These are phyloP conservation scores for Eledona agricola DNA, from an alignment of 2,888 invertebrate species.

Conservation along the genomic window DNA sequence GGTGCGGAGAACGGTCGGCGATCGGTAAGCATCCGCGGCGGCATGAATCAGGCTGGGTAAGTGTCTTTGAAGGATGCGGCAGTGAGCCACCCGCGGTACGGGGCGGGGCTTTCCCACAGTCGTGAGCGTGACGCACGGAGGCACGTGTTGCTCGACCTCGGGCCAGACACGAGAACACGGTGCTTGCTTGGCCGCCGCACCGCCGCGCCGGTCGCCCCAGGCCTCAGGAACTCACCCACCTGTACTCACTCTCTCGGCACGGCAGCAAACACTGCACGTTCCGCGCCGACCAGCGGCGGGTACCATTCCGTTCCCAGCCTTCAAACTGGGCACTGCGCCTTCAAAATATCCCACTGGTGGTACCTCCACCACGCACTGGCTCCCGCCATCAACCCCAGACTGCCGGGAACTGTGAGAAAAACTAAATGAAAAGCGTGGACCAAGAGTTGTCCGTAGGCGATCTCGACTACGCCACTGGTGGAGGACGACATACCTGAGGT, in stretches of 20 bases:
- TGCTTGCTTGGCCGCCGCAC: slow-evolving; percentile 39
- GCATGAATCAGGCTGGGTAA: slow-evolving; percentile 36
- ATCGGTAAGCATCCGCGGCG: slow-evolving; percentile 31
- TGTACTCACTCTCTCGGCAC: slow-evolving; percentile 28
- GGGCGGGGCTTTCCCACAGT: slow-evolving; percentile 61
- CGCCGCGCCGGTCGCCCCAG: slow-evolving; percentile 38
- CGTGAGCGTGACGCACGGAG: slow-evolving; percentile 60
- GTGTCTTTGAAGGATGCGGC: slow-evolving; percentile 44
- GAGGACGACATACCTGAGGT: slow-evolving; percentile 36
- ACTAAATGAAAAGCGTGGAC: too few relatives aligned
- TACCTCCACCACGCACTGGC: too few relatives aligned
- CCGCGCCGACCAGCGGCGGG: slow-evolving; percentile 27
- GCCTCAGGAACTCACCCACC: slow-evolving; percentile 34
- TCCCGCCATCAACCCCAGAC: too few relatives aligned
- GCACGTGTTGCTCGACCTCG: slow-evolving; percentile 64
- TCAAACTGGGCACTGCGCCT: too few relatives aligned
- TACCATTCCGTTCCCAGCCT: neutral
- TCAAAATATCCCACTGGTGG: too few relatives aligned
- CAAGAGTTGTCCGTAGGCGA: neutral
- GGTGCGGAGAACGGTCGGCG: too few relatives aligned
- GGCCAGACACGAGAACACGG: slow-evolving; percentile 44
- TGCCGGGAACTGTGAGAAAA: too few relatives aligned
- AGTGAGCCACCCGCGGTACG: slow-evolving; percentile 55
- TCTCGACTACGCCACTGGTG: slow-evolving; percentile 37
- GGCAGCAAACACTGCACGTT: slow-evolving; percentile 31